Evolutionary conservation across 2,888 invertebrate species (phyloP), one percentile per base, ranked within the genome.

Genomic region (Epistrophella euchroma): DNA sequence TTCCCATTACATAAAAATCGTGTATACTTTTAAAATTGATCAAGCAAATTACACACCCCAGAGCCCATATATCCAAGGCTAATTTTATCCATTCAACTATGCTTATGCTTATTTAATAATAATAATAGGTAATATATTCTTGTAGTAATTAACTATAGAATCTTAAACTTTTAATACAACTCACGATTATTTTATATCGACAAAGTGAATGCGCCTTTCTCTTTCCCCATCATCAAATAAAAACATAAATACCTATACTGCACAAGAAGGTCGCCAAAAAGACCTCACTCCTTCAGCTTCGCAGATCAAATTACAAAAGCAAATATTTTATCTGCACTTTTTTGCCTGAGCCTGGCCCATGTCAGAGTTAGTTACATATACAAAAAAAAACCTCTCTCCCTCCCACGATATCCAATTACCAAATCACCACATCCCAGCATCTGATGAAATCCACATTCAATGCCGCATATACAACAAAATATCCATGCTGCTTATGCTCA

Each of bases 361-460:
- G 32, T 43, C 37, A 32, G 11, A 13, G 19, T 2, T 2, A 58
- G 15, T 1, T 32, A 25, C 2, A 11, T 28, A 25, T 19, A 9
- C 13, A 55, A 5, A 43, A 11, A 60, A 55, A 28, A 56, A 11
- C 43, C 71, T 47, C 45, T 35, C 75, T 68, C 85, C 60, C 75
- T 66, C 70, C 70, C 62, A 72, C 72, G 76, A 62, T 86, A 78
- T 86, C 86, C 86, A 86, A 86, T 86, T 86, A 82, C 86, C 82
- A 86, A 86, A 82, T 86, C 86, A 82, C 82, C 86, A 86, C 86
- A 82, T 86, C 77, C 77, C 74, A 82, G 86, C 73, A 86, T 82
- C 82, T 86, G 86, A 86, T 82, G 86, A 82, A 86, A 86, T 82
- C 71, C 82, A 45, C 78, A 86, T 77, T 82, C 81, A 86, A 78